Percentiles rank a stretch among this genome's conserved stretches.
phyloP scores from a whole-genome alignment of 2,797 vertebrate species.

The Thunnus albacares region DNA sequence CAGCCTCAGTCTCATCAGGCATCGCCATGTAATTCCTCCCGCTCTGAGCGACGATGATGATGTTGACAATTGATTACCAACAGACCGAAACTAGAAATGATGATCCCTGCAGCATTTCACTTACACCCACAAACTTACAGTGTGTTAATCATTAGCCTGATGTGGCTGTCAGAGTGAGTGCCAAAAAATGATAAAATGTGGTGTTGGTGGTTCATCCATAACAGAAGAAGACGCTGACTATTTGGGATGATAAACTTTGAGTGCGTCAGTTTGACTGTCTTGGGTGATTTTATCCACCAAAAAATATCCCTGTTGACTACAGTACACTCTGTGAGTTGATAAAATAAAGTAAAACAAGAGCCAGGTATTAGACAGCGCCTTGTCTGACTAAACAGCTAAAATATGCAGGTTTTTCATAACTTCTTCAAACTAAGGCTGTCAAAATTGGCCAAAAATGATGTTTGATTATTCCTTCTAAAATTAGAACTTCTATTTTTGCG shows the following conservation, averaged over 20 bases:
- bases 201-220: neutral
- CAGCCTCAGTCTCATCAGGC: neutral
- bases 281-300: neutral
- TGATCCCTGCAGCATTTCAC: conserved; percentile 15
- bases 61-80: conserved; percentile 16
- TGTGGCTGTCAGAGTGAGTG: neutral
- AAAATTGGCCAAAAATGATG: no score
- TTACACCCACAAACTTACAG: neutral
- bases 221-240: neutral
- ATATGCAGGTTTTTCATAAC: neutral
- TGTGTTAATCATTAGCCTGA: conserved; percentile 23
- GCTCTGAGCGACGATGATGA: neutral
- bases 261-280: neutral
- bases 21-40: conserved; percentile 11
- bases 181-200: conserved; percentile 8
- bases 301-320: neutral
- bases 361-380: neutral
- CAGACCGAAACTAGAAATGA: neutral
- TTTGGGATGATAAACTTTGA: neutral
- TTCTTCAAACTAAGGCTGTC: neutral
- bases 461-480: no score
- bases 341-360: neutral
- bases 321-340: neutral
- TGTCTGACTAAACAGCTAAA: neutral
- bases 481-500: no score